Percentiles rank a stretch among this genome's conserved stretches.
Conservation (phyloP, 2,797 vertebrate species). For the Sebastiscus albofasciatus region DNA sequence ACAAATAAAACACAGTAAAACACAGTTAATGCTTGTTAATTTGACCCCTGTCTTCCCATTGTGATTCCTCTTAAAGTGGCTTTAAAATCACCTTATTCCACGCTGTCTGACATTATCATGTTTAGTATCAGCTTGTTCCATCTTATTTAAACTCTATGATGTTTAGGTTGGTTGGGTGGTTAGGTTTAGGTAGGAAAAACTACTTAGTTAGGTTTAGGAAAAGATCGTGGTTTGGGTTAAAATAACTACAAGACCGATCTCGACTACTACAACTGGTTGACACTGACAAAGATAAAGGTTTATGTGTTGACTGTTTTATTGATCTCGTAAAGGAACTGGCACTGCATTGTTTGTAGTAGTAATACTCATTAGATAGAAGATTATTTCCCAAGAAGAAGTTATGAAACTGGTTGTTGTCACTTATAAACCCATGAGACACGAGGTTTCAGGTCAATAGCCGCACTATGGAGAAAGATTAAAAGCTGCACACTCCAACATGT, state of each 20-base stretch:
- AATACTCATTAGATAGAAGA: not conserved
- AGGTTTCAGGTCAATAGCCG: not conserved
- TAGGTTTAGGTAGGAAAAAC: too few relatives aligned
- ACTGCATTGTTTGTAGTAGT: not conserved
- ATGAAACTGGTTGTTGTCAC: not conserved
- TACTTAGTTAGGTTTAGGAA: too few relatives aligned
- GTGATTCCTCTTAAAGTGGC: not conserved
- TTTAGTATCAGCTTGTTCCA: not conserved
- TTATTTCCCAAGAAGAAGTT: not conserved
- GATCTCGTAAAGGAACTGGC: not conserved
- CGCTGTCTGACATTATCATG: not conserved
- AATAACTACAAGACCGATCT: too few relatives aligned
- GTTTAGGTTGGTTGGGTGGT: too few relatives aligned
- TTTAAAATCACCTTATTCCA: not conserved
- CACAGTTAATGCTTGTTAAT: not conserved
- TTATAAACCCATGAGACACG: not conserved
- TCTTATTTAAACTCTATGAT: not conserved
- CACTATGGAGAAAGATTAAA: not conserved
- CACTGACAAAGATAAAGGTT: not conserved
- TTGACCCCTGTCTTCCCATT: not conserved
- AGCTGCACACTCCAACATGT: not conserved
- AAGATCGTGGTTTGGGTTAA: too few relatives aligned
- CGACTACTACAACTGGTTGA: too few relatives aligned
- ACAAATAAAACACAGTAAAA: not conserved
- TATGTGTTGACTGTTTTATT: not conserved